A percentile compares a stretch with the other conserved stretches of the same genome.
Conservation (phyloP, 2,888 invertebrate species). For the Tachina lurida region DNA sequence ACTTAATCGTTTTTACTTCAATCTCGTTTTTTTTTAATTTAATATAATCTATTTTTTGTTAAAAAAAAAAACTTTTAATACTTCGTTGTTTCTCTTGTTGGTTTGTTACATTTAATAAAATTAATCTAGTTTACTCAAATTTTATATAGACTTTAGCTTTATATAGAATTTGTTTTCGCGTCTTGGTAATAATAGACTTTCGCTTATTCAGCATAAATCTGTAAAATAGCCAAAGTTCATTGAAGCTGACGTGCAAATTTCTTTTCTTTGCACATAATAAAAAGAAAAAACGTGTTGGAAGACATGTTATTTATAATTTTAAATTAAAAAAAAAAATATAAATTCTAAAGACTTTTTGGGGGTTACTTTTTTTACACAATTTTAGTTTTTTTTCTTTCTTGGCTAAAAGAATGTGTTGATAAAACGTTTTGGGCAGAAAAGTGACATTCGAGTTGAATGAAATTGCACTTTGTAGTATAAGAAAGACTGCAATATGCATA, state of each 20-base stretch:
- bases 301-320: neutral
- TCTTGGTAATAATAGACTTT: constrained; percentile 17
- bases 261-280: constrained; percentile 13
- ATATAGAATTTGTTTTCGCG: constrained; percentile 60
- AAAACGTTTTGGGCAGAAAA: too few species aligned
- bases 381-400: too few species aligned
- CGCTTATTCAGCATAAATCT: constrained; percentile 54
- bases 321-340: neutral
- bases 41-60: constrained; percentile 1
- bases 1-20: constrained; percentile 18
- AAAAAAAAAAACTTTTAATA: neutral
- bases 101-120: constrained; percentile 43
- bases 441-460: too few species aligned
- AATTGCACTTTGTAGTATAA: too few species aligned
- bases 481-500: too few species aligned
- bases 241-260: constrained; percentile 41
- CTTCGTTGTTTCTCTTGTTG: constrained; percentile 18
- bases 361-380: constrained; percentile 18
- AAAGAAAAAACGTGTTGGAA: constrained; percentile 63
- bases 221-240: constrained; percentile 36
- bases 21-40: neutral
- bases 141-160: constrained; percentile 34
- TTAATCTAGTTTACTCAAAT: constrained; percentile 39
- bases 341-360: constrained; percentile 27
- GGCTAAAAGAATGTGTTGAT: too few species aligned